Conservation (phyloP, 1,140 invertebrate genomes). For the Trachelipus rathkii region DNA sequence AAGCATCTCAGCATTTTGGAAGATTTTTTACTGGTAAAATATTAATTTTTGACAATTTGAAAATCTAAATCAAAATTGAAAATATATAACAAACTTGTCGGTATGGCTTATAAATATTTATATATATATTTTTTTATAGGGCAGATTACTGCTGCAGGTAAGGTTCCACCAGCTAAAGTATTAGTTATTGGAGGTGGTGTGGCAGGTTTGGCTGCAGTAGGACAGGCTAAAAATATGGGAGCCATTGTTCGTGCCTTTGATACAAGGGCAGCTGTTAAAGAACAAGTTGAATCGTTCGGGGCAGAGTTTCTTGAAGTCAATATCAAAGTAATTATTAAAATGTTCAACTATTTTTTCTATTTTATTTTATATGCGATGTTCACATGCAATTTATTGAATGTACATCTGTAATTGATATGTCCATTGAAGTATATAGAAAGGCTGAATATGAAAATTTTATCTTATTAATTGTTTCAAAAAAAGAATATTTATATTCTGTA, state of each 20-base stretch:
- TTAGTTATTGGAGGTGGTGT: constrained; percentile 84
- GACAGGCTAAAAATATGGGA: constrained; percentile 81
- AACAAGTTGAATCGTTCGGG: constrained; percentile 85
- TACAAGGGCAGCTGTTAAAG: constrained; percentile 76
- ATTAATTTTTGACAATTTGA: no score
- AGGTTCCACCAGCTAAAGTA: constrained; percentile 73
- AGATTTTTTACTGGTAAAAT: constrained; percentile 70
- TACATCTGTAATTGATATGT: no score
- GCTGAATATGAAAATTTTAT: no score
- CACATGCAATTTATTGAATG: no score
- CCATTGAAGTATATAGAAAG: no score
- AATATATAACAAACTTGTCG: no score
- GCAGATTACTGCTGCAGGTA: constrained; percentile 72
- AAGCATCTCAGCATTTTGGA: constrained; percentile 83
- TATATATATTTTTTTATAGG: constrained; percentile 48
- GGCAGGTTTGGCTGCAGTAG: constrained; percentile 77
- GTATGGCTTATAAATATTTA: no score
- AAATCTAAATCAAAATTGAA: no score
- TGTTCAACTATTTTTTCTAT: no score
- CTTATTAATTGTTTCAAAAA: no score
- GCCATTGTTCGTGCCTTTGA: constrained; percentile 84
- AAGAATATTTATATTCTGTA: no score
- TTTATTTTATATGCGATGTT: no score
- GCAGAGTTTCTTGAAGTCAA: constrained; percentile 77
- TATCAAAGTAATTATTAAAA: constrained; percentile 57